phyloP scores from a whole-genome alignment of 92 coral and sea anemone species.

The Siderastrea siderea region DNA sequence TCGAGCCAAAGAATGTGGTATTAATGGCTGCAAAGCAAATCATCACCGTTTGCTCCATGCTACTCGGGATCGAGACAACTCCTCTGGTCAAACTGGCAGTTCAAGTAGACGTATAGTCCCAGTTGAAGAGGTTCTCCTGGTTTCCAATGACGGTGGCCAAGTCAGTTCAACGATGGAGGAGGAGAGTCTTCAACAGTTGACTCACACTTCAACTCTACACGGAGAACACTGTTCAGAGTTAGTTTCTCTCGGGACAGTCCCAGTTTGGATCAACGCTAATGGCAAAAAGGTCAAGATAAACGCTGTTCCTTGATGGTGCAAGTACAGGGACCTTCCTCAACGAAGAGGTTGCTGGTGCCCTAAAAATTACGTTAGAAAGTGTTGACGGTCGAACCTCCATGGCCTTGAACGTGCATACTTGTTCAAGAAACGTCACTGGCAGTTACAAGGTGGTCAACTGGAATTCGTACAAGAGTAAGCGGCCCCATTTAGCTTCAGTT shows the following conservation, averaged over 20 bases:
- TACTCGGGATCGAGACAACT: neutral
- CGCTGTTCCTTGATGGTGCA: constrained; percentile 28
- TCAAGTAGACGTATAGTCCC: neutral
- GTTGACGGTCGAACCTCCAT: constrained; percentile 64
- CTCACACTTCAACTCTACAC: constrained; percentile 23
- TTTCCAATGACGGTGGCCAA: neutral
- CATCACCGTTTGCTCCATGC: constrained; percentile 40
- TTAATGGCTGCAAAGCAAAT: constrained; percentile 50
- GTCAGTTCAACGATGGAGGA: neutral
- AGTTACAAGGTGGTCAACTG: neutral
- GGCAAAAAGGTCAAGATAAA: constrained; percentile 53
- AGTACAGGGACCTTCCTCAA: constrained; percentile 61
- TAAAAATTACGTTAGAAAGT: constrained; percentile 59
- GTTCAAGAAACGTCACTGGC: constrained; percentile 49
- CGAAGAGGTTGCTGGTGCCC: constrained; percentile 61
- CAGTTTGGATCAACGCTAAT: constrained; percentile 65
- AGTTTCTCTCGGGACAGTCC: constrained; percentile 44
- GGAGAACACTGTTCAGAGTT: constrained; percentile 18
- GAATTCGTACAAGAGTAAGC: constrained; percentile 11
- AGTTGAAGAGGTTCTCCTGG: neutral
- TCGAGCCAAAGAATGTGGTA: constrained; percentile 30
- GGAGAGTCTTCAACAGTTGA: constrained; percentile 6
- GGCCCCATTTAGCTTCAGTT: constrained; percentile 58
- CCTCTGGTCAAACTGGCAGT: neutral
- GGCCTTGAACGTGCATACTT: constrained; percentile 57